Conservation (phyloP, 2,797 vertebrate genomes). For the Erethizon dorsatum region DNA sequence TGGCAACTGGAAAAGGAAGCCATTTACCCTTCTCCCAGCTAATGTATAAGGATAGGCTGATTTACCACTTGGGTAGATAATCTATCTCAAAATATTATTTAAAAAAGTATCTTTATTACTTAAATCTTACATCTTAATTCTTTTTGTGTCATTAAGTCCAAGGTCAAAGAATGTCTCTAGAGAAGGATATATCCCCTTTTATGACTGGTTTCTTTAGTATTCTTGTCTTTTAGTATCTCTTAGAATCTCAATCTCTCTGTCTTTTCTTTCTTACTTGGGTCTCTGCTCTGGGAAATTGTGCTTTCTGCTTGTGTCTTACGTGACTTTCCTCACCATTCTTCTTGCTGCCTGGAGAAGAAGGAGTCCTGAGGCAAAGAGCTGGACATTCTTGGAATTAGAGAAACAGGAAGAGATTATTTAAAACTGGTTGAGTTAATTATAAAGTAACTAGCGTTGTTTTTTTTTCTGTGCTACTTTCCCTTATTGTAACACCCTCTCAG, state of each 20-base stretch:
- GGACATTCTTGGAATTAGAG: background rate
- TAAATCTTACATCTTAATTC: background rate
- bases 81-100: background rate
- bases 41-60: background rate
- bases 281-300: background rate
- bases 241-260: background rate
- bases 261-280: conserved; percentile 5
- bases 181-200: background rate
- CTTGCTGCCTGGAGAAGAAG: background rate
- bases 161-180: background rate
- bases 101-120: background rate
- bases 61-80: background rate
- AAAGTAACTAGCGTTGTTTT: background rate
- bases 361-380: background rate
- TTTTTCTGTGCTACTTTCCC: background rate
- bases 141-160: background rate
- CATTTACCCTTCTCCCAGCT: no score
- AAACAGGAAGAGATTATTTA: background rate
- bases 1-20: background rate
- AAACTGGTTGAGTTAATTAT: background rate
- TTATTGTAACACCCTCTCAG: background rate
- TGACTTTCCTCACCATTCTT: background rate
- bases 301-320: background rate
- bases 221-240: background rate
- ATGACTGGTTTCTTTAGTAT: background rate